Evolutionary conservation across 2,113 vertebrate genomes (phyloP).

Genomic region (Uria aalge): DNA sequence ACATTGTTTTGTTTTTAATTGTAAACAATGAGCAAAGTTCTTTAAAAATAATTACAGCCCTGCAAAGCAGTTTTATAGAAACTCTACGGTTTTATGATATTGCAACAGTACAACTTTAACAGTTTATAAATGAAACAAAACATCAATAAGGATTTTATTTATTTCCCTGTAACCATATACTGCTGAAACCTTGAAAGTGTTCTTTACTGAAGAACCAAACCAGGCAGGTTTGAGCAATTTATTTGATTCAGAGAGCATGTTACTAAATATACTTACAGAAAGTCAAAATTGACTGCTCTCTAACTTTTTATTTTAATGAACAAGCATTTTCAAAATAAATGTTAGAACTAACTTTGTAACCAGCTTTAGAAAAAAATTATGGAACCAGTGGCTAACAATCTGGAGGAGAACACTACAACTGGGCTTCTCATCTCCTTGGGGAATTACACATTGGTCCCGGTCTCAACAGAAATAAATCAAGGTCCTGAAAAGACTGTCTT

Average conservation of each 20-base stretch:
- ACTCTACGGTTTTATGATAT: neutral
- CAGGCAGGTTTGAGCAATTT: neutral
- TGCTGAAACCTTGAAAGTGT: neutral
- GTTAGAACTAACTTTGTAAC: neutral
- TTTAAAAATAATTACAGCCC: neutral
- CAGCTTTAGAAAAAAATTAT: neutral
- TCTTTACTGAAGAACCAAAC: neutral
- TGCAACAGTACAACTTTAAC: neutral
- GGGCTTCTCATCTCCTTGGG: neutral
- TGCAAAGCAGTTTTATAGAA: neutral
- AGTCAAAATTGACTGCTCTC: neutral
- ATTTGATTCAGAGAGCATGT: neutral
- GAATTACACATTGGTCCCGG: neutral
- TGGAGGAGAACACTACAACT: neutral
- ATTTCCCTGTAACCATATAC: neutral
- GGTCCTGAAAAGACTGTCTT: neutral
- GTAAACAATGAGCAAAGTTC: neutral
- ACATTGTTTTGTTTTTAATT: neutral
- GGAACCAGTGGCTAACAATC: neutral
- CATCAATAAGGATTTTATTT: neutral
- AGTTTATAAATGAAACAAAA: neutral
- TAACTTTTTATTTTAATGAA: neutral
- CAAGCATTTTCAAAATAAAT: neutral
- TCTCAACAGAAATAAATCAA: neutral
- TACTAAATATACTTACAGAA: neutral